phyloP scores from a whole-genome alignment of 2,113 vertebrate species.

The Chrysochloris asiatica region DNA sequence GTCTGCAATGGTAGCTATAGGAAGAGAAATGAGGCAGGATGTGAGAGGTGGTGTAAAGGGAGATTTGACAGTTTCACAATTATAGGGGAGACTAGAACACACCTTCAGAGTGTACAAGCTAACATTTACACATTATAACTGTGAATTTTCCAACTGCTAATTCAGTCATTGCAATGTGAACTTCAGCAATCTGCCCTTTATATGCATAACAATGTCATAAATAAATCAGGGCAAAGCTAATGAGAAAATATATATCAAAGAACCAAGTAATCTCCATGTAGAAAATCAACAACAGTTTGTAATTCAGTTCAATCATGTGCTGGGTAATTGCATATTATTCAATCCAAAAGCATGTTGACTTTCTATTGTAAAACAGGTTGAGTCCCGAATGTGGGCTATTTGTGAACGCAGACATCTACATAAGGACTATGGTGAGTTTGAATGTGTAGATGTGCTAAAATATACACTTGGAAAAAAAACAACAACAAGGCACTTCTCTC shows the following conservation, averaged over 20 bases:
- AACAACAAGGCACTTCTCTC: slow-evolving; percentile 10
- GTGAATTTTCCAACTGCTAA: slow-evolving; percentile 77
- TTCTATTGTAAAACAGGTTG: slow-evolving; percentile 71
- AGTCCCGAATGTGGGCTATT: slow-evolving; percentile 46
- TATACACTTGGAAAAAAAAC: slow-evolving; percentile 20
- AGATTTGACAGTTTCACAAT: neutral
- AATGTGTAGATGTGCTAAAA: slow-evolving; percentile 57
- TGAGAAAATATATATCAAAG: slow-evolving; percentile 83
- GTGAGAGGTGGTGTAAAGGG: neutral
- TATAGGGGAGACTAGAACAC: slow-evolving; percentile 50
- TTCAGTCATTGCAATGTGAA: slow-evolving; percentile 82
- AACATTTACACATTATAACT: slow-evolving; percentile 74
- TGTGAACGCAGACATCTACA: slow-evolving; percentile 41
- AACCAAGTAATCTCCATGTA: slow-evolving; percentile 76
- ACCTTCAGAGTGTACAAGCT: slow-evolving; percentile 58
- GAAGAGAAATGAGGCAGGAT: neutral
- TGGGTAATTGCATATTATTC: slow-evolving; percentile 69
- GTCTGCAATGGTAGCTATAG: slow-evolving; percentile 21
- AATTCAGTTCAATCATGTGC: slow-evolving; percentile 80
- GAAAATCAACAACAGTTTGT: slow-evolving; percentile 78
- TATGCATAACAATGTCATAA: slow-evolving; percentile 82
- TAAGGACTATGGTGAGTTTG: neutral
- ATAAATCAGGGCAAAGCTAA: slow-evolving; percentile 84
- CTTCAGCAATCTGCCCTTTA: slow-evolving; percentile 78
- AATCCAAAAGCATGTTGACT: slow-evolving; percentile 64